These are phyloP conservation scores for Drosophila kanapiae DNA, from an alignment of 1,140 invertebrate genomes.

Conservation along the genomic window DNA sequence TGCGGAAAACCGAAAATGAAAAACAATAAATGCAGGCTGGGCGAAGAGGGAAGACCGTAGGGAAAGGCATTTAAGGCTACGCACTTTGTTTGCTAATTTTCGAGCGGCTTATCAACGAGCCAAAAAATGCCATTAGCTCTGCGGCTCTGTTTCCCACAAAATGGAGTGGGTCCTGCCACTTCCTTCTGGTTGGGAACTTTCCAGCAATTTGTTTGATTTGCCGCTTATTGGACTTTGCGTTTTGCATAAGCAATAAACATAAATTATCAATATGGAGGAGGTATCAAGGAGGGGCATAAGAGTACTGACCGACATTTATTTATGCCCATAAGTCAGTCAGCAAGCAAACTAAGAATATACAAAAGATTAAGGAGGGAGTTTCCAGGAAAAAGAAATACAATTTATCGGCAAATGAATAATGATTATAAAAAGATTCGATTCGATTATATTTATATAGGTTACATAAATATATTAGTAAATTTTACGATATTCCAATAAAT, in stretches of 20 bases:
- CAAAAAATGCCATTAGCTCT: constrained; percentile 60
- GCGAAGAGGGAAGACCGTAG: constrained; percentile 31
- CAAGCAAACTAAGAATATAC: constrained; percentile 2
- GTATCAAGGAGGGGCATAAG: background rate
- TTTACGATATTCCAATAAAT: too few species aligned
- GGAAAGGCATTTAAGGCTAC: constrained; percentile 75
- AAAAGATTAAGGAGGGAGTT: background rate
- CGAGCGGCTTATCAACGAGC: constrained; percentile 72
- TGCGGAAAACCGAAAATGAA: constrained; percentile 38
- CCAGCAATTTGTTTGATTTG: constrained; percentile 80
- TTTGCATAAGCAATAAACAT: constrained; percentile 83
- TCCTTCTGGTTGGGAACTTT: constrained; percentile 51
- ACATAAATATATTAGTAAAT: background rate
- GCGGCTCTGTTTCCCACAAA: constrained; percentile 15
- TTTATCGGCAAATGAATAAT: background rate
- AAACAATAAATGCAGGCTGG: constrained; percentile 25
- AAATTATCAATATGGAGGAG: constrained; percentile 65
- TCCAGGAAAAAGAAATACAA: background rate
- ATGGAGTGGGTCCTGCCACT: constrained; percentile 23
- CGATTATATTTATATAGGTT: background rate
- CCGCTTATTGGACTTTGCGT: constrained; percentile 76
- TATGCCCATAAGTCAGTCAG: constrained; percentile 72
- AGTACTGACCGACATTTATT: constrained; percentile 67
- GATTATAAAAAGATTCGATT: background rate
- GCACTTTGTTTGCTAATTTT: constrained; percentile 81